These are phyloP conservation scores for Gallinago jamesoni DNA, from an alignment of 2,113 vertebrate genomes.

Conservation along the genomic window DNA sequence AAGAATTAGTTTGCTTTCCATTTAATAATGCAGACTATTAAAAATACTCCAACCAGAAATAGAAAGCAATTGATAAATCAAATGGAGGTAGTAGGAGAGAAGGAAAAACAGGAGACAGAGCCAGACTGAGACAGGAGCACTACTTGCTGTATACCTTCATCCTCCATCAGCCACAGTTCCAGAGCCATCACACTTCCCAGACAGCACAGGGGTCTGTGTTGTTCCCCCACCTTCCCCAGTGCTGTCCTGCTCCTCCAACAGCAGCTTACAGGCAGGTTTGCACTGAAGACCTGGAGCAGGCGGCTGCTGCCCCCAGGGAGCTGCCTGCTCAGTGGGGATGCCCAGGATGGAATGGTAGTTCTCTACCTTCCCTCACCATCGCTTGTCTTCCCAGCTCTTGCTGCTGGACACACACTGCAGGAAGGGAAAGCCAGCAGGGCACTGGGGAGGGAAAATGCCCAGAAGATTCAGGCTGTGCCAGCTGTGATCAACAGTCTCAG, in stretches of 20 bases:
- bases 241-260: background rate
- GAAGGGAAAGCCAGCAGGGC: background rate
- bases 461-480: background rate
- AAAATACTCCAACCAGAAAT: background rate
- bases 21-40: background rate
- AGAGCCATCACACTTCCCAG: background rate
- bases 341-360: no score
- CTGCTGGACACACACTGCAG: background rate
- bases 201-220: accelerated
- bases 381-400: background rate
- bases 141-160: accelerated
- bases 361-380: background rate
- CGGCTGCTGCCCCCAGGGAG: background rate
- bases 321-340: background rate
- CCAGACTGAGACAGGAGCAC: background rate
- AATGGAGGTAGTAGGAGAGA: background rate
- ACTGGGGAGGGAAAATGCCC: background rate
- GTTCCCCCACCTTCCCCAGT: background rate
- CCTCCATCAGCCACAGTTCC: background rate
- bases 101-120: background rate
- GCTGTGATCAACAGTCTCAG: background rate
- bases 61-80: background rate
- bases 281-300: background rate
- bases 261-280: background rate
- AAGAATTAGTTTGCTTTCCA: slow-evolving; percentile 19